These are phyloP conservation scores for Oreortyx pictus DNA, from an alignment of 2,797 vertebrate species.

Conservation along the genomic window DNA sequence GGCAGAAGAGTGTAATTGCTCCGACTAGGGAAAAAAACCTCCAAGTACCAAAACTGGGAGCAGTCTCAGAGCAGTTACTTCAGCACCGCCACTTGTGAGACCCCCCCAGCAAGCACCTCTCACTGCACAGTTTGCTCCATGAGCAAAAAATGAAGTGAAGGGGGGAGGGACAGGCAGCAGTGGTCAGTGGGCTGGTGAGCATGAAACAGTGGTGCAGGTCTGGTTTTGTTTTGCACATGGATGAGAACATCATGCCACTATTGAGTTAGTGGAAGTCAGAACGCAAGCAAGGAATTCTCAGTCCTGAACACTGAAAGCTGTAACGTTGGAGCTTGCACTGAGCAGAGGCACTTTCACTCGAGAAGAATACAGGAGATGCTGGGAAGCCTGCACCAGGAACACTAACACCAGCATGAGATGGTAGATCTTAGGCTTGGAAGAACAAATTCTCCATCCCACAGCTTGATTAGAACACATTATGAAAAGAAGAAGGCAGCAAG, in stretches of 20 bases:
- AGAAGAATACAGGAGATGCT: background rate
- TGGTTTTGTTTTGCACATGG: background rate
- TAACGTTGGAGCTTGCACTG: background rate
- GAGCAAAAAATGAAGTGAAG: background rate
- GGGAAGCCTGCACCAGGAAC: background rate
- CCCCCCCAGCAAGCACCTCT: background rate
- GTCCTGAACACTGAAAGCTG: background rate
- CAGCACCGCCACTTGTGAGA: background rate
- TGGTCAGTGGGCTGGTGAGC: background rate
- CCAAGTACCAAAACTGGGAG: background rate
- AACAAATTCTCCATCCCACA: background rate
- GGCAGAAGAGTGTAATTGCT: background rate
- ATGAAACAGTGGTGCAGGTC: background rate
- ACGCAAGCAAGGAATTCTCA: background rate
- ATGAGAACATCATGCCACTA: fast-evolving
- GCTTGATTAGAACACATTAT: constrained; percentile 42
- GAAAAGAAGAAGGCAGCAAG: constrained; percentile 26
- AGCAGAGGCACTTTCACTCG: background rate
- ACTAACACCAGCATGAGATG: background rate
- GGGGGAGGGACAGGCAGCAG: background rate
- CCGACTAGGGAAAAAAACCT: background rate
- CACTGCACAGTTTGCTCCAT: background rate
- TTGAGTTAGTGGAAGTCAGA: background rate
- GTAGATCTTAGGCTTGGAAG: constrained; percentile 6
- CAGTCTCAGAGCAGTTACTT: background rate